Evolutionary conservation across 30 jellyfish, hydroid and myxozoan genomes (phyloP).

Genomic region (Calvadosia cruxmelitensis): DNA sequence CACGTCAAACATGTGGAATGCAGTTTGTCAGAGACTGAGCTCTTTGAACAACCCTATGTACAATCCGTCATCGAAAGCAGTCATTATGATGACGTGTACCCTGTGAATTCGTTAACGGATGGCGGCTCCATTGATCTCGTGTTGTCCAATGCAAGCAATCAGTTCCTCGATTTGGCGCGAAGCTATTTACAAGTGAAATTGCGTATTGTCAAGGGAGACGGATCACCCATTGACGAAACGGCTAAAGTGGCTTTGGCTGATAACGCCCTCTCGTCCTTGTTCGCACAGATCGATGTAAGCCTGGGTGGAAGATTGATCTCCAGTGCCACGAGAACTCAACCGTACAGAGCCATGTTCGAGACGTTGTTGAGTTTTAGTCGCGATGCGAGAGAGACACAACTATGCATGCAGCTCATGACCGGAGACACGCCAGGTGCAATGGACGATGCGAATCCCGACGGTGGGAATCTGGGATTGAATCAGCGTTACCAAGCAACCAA

Average conservation of each 20-base stretch:
- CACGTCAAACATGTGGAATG: conserved; percentile 3
- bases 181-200: not conserved
- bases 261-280: not conserved
- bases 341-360: conserved; percentile 19
- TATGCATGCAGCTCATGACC: not conserved
- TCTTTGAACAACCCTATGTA: conserved; percentile 6
- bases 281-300: conserved; percentile 18
- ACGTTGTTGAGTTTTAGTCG: conserved; percentile 13
- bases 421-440: conserved; percentile 15
- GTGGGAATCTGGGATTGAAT: conserved; percentile 1
- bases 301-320: conserved; percentile 9
- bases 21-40: conserved; percentile 8
- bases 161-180: conserved; percentile 7
- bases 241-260: conserved; percentile 2
- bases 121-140: conserved; percentile 8
- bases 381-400: conserved; percentile 19
- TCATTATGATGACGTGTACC: conserved; percentile 2
- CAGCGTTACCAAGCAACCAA: not conserved
- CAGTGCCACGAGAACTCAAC: conserved; percentile 4
- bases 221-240: conserved; percentile 2
- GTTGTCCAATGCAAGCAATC: conserved; percentile 2
- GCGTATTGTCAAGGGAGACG: conserved; percentile 3
- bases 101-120: not conserved
- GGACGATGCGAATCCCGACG: conserved; percentile 1
- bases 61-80: conserved; percentile 4